Conservation (phyloP, 2,797 vertebrate genomes). For the Diplodus sargus region DNA sequence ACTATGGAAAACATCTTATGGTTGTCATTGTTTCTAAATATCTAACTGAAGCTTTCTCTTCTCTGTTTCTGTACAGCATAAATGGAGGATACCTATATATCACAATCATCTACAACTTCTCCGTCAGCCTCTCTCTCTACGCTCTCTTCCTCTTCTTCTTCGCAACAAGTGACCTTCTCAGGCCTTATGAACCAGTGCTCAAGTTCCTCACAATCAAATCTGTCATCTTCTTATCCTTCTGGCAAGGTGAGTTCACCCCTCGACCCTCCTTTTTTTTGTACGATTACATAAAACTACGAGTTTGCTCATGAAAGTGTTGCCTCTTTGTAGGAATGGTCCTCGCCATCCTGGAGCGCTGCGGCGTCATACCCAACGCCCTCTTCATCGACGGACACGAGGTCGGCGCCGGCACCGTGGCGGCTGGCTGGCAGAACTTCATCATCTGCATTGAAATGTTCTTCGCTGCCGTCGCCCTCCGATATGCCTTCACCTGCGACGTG, state of each 20-base stretch:
- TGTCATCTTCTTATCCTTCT: slow-evolving; percentile 97
- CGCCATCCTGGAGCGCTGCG: slow-evolving; percentile 93
- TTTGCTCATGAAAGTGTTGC: neutral
- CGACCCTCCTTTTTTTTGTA: neutral
- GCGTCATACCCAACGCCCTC: slow-evolving; percentile 91
- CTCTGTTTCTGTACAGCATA: slow-evolving; percentile 79
- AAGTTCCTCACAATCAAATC: slow-evolving; percentile 99
- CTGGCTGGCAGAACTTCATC: slow-evolving; percentile 97
- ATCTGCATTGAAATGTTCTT: slow-evolving; percentile 98
- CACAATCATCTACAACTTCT: slow-evolving; percentile 96
- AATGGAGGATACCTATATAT: slow-evolving; percentile 95
- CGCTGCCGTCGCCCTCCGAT: slow-evolving; percentile 91
- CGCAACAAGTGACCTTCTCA: slow-evolving; percentile 92
- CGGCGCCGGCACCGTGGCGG: slow-evolving; percentile 93
- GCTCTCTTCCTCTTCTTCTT: slow-evolving; percentile 97
- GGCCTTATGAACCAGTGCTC: slow-evolving; percentile 91
- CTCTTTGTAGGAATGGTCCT: slow-evolving; percentile 88
- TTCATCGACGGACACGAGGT: slow-evolving; percentile 87
- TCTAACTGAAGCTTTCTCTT: neutral
- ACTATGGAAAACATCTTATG: neutral
- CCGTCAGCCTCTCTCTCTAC: slow-evolving; percentile 94
- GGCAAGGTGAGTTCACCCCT: slow-evolving; percentile 88
- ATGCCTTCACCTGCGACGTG: slow-evolving; percentile 92
- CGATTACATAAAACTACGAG: neutral
- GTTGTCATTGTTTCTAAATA: neutral